Base-by-base conservation (phyloP, 1,140 invertebrate species). In the Zaprionus taronus region DNA sequence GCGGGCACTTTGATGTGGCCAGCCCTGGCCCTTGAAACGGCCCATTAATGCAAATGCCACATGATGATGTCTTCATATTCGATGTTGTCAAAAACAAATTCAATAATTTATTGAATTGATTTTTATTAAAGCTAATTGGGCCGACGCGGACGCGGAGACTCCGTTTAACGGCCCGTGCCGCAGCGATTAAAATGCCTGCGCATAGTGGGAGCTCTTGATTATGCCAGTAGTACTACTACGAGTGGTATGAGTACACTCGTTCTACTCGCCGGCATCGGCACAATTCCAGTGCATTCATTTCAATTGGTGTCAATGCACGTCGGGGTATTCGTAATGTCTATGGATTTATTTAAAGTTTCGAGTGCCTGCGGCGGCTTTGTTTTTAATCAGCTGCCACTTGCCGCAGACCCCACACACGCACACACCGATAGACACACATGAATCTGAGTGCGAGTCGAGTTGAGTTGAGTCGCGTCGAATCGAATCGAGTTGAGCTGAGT, bases 351-450 rank as follows among this genome's bases (percentile, higher is more conserved):
- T 70, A 67, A 72, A 89, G 38, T 77, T 89, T 83, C 65, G 57
- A 72, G 65, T 31, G 84, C 83, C 80, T 67, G 80, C 78, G 74
- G 84, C 80, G 58, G 83, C 76, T 84, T 80, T 83, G 73, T 80
- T 83, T 83, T 87, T 89, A 87, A 87, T 87, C 81, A 87, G 78
- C 85, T 89, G 81, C 84, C 83, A 87, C 84, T 87, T 89, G 84
- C 81, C 81, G 66, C 79, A 76, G 62, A 75, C 71, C 68, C 57
- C 76, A 77, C 70, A 62, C 63, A 72, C 17, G 5, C 47, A 24
- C 47, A 51, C 47, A 51, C 20, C 5, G 11, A 11, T 4, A 24
- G 31, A 34, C 31, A 34, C 31, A 11, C 31, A 34, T 34, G 38
- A 15, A 78, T 55, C 65, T 44, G 57, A 76, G n/a, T 17, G 6